Conservation (phyloP, 2,113 vertebrate species). For the Carassius auratus region DNA sequence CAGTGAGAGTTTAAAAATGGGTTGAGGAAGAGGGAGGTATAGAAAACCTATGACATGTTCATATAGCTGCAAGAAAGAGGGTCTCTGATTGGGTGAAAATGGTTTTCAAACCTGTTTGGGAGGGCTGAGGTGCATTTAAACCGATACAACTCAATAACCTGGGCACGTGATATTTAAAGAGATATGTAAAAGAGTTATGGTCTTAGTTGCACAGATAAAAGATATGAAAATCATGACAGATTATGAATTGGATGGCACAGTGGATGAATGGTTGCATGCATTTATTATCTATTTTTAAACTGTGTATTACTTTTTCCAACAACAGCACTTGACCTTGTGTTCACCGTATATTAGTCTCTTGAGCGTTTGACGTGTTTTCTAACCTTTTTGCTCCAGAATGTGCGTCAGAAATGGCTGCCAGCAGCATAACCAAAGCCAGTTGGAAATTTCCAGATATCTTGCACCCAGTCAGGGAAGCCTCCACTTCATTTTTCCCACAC, state of each 20-base stretch:
- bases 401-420: slow-evolving; percentile 66
- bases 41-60: slow-evolving; percentile 50
- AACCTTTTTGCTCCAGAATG: slow-evolving; percentile 66
- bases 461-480: slow-evolving; percentile 57
- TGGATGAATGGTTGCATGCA: not conserved
- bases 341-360: slow-evolving; percentile 61
- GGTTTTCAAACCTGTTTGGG: slow-evolving; percentile 54
- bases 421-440: slow-evolving; percentile 53
- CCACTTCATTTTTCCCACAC: slow-evolving; percentile 65
- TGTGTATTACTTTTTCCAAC: slow-evolving; percentile 22
- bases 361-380: slow-evolving; percentile 66
- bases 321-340: slow-evolving; percentile 42
- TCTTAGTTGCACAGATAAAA: not conserved
- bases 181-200: slow-evolving; percentile 10
- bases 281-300: not conserved
- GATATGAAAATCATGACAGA: not conserved
- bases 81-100: slow-evolving; percentile 74
- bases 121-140: slow-evolving; percentile 63
- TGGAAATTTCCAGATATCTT: slow-evolving; percentile 70
- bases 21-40: slow-evolving; percentile 66
- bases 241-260: not conserved
- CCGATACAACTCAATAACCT: slow-evolving; percentile 10
- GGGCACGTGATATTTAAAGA: slow-evolving; percentile 26
- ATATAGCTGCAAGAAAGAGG: slow-evolving; percentile 56
- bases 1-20: slow-evolving; percentile 63